Evolutionary conservation across 2,888 invertebrate genomes (phyloP).

Genomic region (Coecobrya sp.): DNA sequence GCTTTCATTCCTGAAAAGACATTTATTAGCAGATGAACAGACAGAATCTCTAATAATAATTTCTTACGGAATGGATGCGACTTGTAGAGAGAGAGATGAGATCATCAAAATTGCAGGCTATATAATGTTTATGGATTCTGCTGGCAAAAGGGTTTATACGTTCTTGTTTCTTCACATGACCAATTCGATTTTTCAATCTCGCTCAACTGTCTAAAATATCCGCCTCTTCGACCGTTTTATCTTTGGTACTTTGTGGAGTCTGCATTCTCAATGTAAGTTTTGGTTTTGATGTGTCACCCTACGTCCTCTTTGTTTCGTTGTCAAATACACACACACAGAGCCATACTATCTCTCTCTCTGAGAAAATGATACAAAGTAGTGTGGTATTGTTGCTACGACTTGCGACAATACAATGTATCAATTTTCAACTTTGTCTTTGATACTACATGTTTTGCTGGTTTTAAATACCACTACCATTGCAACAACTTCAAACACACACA

Average conservation of each 20-base stretch:
- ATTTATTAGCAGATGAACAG: conserved; percentile 71
- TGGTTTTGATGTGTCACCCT: conserved; percentile 49
- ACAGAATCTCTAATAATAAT: conserved; percentile 72
- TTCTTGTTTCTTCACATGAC: conserved; percentile 31
- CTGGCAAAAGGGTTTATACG: conserved; percentile 23
- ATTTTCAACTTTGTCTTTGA: conserved; percentile 75
- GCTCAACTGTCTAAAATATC: conserved; percentile 69
- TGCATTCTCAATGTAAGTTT: conserved; percentile 27
- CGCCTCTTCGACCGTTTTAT: conserved; percentile 60
- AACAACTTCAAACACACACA: conserved; percentile 49
- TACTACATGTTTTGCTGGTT: conserved; percentile 68
- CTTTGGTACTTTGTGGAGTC: conserved; percentile 2
- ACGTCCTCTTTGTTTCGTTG: conserved; percentile 53
- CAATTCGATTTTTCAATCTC: conserved; percentile 70
- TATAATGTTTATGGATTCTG: background rate
- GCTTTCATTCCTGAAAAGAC: conserved; percentile 65
- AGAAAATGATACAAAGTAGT: conserved; percentile 63
- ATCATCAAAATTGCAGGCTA: conserved; percentile 68
- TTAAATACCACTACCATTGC: conserved; percentile 62
- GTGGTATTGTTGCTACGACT: conserved; percentile 52
- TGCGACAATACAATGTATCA: conserved; percentile 69
- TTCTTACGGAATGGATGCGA: conserved; percentile 43
- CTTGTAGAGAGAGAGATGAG: conserved; percentile 27
- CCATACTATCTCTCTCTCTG: conserved; percentile 29
- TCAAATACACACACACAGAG: conserved; percentile 48